Base-by-base conservation (phyloP, 1,140 invertebrate species). In the Drosophila biarmipes region DNA sequence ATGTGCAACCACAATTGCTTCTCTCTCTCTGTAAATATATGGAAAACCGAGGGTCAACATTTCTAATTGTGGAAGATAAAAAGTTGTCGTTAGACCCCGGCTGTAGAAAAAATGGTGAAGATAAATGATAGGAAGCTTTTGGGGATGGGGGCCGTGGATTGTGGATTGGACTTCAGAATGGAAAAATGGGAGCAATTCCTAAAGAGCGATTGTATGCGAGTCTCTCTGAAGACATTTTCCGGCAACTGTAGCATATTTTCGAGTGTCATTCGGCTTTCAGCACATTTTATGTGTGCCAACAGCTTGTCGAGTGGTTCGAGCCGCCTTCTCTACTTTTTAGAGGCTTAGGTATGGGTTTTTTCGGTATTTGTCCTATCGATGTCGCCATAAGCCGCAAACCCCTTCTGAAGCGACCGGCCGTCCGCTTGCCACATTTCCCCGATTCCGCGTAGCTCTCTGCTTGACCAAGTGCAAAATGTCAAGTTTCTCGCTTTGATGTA, bases 381-480 rank as follows among this genome's bases (percentile, higher is more conserved):
- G 82, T 86, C 82, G 82, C 82, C 82, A 87, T 86, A 86, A 86
- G 82, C 79, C 78, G 45, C 69, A 64, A 74, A 72, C 69, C 82
- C 54, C 82, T 86, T 86, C 74, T 87, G 66, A 82, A 77, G 27
- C 48, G 46, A 21, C 58, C 58, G 48, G 48, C 58, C 24, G 54
- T 52, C 46, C 54, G 57, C 62, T 68, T 59, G 49, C 54, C 62
- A 53, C 72, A 73, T 74, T 74, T 58, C 27, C 45, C 56, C 45
- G 58, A 29, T 42, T 52, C 37, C 15, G 51, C 38, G 40, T 34
- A 27, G 21, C 63, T 61, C 81, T 77, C 78, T 87, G 78, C 64
- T 86, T 86, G 82, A 86, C 82, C 82, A 86, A 86, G 82, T 86
- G 82, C 78, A 87, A 86, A 86, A 86, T 86, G 82, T 86, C 81